Percentiles rank a stretch among this genome's conserved stretches.
phyloP scores from a whole-genome alignment of 2,113 vertebrate genomes.

The Cyanistes caeruleus region DNA sequence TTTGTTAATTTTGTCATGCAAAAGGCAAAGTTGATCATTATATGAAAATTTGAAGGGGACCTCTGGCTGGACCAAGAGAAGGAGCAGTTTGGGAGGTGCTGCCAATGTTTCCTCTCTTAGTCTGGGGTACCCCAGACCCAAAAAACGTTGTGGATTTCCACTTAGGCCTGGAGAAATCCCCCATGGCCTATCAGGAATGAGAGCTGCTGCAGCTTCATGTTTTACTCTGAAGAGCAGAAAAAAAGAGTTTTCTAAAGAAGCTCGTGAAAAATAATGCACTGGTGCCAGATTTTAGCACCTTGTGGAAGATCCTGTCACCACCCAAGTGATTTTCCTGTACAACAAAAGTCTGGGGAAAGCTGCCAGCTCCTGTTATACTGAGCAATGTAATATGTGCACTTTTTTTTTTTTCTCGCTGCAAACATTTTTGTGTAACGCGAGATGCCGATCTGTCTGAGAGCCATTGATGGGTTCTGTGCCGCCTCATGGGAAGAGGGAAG shows the following conservation, averaged over 20 bases:
- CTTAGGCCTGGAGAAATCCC: not conserved
- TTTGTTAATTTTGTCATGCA: not conserved
- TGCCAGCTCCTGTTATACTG: not conserved
- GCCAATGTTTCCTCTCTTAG: not conserved
- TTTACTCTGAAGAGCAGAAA: not conserved
- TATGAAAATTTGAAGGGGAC: not conserved
- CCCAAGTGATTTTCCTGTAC: not conserved
- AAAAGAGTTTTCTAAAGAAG: not conserved
- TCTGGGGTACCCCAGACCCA: not conserved
- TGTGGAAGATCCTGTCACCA: conserved; percentile 39
- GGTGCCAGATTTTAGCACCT: conserved; percentile 22
- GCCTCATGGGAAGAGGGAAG: not conserved
- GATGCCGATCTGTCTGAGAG: not conserved
- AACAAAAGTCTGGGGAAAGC: conserved; percentile 29
- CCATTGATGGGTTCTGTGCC: not conserved
- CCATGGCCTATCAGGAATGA: not conserved
- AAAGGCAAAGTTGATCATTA: not conserved
- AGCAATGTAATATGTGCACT: not conserved
- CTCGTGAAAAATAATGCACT: not conserved
- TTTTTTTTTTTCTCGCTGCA: not conserved
- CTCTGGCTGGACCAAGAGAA: not conserved
- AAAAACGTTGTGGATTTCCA: not conserved
- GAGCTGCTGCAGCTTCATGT: not conserved
- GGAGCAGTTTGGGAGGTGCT: not conserved
- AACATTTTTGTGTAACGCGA: not conserved